Evolutionary conservation across 2,888 invertebrate genomes (phyloP).

Genomic region (Ichneumoninae sp.): DNA sequence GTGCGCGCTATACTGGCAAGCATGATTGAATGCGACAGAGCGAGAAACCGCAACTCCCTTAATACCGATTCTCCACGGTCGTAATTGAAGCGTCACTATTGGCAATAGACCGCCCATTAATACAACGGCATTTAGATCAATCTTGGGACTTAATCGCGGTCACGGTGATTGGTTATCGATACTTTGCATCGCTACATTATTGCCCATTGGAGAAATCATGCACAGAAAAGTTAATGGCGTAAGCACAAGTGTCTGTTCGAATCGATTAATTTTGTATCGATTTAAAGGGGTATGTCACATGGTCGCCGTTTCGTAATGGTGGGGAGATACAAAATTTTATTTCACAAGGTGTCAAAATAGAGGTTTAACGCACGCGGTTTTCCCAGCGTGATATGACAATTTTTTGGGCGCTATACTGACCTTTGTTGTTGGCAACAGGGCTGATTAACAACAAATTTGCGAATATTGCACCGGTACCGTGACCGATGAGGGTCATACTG

Average conservation of each 20-base stretch:
- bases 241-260: no score
- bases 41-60: constrained; percentile 60
- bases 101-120: constrained; percentile 47
- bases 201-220: not conserved
- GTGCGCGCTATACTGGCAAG: constrained; percentile 48
- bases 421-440: constrained; percentile 88
- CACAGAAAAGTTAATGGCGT: not conserved
- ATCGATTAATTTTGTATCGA: no score
- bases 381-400: not conserved
- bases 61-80: constrained; percentile 37
- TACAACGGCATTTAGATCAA: constrained; percentile 34
- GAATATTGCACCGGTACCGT: constrained; percentile 97
- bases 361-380: not conserved
- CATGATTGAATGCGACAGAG: constrained; percentile 64
- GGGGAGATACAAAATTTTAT: no score
- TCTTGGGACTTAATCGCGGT: constrained; percentile 32
- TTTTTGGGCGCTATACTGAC: constrained; percentile 74
- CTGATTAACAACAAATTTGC: constrained; percentile 97
- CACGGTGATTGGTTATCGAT: not conserved
- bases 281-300: no score
- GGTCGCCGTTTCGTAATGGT: no score
- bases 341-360: no score
- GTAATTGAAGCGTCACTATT: constrained; percentile 60
- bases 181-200: not conserved
- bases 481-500: constrained; percentile 96